A percentile compares a stretch with the other conserved stretches of the same genome.
Conservation (phyloP, 2,797 vertebrate species). For the Platyrinchus mystaceus region DNA sequence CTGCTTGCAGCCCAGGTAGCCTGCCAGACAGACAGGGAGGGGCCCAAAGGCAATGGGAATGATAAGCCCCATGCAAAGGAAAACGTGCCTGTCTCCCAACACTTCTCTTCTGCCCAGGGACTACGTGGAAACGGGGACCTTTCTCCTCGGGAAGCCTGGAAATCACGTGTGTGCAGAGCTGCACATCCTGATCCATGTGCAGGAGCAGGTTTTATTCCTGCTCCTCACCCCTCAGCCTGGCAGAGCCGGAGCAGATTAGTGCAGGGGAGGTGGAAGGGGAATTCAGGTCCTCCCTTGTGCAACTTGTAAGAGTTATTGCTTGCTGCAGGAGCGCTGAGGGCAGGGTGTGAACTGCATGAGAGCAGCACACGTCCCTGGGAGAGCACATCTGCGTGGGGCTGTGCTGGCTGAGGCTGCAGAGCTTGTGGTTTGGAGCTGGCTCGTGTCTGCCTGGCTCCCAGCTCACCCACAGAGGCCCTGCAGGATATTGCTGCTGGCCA, state of each 20-base stretch:
- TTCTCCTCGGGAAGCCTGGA: not conserved
- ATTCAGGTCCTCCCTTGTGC: not conserved
- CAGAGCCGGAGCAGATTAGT: not conserved
- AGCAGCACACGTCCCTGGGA: not conserved
- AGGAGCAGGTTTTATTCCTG: not conserved
- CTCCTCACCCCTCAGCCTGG: not conserved
- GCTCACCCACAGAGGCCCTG: not conserved
- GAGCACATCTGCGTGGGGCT: not conserved
- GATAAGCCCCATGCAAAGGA: not conserved
- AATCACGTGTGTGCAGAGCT: not conserved
- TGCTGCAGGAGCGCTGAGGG: not conserved
- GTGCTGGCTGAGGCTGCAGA: not conserved
- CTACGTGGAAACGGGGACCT: not conserved
- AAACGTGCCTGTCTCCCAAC: not conserved
- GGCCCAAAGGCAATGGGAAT: not conserved
- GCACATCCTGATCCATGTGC: not conserved
- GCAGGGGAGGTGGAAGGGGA: not conserved
- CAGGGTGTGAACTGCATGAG: not conserved
- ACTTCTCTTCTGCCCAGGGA: not conserved
- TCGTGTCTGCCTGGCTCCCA: not conserved
- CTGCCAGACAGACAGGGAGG: conserved; percentile 41
- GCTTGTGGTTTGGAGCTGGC: not conserved
- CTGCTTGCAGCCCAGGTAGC: not conserved
- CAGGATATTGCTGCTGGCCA: not conserved
- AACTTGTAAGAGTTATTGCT: not conserved